A percentile compares a stretch with the other conserved stretches of the same genome.
Conservation (phyloP, 2,797 vertebrate genomes). For the Xerus rutilus region DNA sequence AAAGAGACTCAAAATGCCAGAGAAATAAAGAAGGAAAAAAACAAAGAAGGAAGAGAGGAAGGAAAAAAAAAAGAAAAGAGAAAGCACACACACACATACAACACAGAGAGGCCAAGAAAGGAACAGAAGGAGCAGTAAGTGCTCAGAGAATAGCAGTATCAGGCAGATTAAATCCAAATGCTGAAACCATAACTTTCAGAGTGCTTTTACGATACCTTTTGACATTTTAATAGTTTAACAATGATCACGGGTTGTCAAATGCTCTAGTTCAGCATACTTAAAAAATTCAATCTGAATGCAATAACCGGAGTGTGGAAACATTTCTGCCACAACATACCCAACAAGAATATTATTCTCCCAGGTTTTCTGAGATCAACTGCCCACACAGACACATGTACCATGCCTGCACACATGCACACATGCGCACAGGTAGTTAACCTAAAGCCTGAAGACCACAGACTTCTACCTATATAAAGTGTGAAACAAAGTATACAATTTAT, state of each 20-base stretch:
- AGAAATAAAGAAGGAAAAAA: not conserved
- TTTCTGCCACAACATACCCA: not conserved
- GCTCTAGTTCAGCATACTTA: not conserved
- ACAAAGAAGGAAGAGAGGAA: not conserved
- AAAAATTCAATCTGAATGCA: not conserved
- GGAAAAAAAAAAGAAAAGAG: not conserved
- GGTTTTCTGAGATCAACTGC: not conserved
- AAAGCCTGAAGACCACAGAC: not conserved
- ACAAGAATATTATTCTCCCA: not conserved
- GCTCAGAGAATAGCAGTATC: not conserved
- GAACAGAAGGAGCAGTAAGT: not conserved
- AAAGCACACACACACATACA: not conserved
- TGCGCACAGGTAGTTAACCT: not conserved
- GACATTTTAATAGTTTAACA: not conserved
- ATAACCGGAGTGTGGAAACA: not conserved
- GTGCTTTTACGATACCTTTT: not conserved
- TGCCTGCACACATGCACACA: not conserved
- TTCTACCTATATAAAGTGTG: not conserved
- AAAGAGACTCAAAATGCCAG: not conserved
- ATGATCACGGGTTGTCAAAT: not conserved
- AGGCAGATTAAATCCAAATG: not conserved
- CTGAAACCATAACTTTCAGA: not conserved
- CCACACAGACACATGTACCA: not conserved
- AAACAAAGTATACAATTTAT: not conserved
- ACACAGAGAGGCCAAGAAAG: not conserved